phyloP scores from a whole-genome alignment of 2,888 invertebrate species.

The Cancer borealis region DNA sequence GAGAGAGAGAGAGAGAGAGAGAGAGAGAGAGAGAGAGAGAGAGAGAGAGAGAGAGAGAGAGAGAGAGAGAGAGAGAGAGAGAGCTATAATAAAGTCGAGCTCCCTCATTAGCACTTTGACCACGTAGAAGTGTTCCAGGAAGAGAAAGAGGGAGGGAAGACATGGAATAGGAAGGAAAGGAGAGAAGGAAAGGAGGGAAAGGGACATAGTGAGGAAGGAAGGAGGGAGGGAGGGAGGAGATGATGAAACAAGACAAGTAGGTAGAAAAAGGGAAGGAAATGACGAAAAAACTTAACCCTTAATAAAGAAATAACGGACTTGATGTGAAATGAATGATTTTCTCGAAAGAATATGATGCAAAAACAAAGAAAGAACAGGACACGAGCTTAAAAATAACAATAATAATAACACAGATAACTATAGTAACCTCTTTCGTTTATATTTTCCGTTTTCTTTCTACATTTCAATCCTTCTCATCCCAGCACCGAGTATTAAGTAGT shows the following conservation, averaged over 20 bases:
- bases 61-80: slow-evolving; percentile 40
- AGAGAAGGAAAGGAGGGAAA: not conserved
- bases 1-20: not conserved
- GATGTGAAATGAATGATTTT: too few relatives aligned
- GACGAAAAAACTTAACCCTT: not conserved
- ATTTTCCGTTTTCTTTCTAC: not conserved
- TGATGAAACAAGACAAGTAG: not conserved
- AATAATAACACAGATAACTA: too few relatives aligned
- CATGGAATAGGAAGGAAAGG: not conserved
- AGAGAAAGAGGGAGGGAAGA: not conserved
- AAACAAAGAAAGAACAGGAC: too few relatives aligned
- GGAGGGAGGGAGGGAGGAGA: not conserved
- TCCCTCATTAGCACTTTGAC: slow-evolving; percentile 27
- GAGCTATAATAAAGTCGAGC: not conserved
- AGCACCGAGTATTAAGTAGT: not conserved
- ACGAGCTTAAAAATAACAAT: too few relatives aligned
- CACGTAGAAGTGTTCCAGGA: not conserved
- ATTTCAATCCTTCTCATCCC: not conserved
- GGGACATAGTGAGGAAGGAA: not conserved
- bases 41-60: slow-evolving; percentile 30
- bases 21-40: slow-evolving; percentile 1
- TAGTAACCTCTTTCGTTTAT: not conserved
- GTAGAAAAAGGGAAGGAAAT: not conserved
- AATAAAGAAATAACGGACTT: too few relatives aligned
- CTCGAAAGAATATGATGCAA: too few relatives aligned